Evolutionary conservation across 2,797 vertebrate species (phyloP), one percentile per base, ranked within the genome.

Genomic region (Paratrypauchen microcephalus): DNA sequence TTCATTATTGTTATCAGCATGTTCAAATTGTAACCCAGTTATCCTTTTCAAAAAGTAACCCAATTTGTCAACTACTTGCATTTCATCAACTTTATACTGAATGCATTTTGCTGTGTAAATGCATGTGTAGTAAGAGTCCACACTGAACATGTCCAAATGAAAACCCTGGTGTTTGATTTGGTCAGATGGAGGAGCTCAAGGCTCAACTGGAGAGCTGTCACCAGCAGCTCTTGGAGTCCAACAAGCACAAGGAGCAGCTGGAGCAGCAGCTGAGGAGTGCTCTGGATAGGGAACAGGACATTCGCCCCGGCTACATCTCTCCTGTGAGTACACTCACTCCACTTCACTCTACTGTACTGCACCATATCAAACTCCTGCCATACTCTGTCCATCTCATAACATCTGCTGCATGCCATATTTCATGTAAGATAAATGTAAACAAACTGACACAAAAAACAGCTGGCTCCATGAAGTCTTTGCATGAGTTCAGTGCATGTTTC

Each of bases 121-220:
- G 45, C 15, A 50, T 2, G 8, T 36, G 32, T 36, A 36, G 32
- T 50, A 6, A 50, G 4, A 16, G 15, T 19, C 24, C 19, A 52
- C 6, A 52, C 6, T 21, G 50, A 52, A 52, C 50, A 52, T 52
- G n/a, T 21, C 6, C n/a, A 55, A 55, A 24, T 55, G 4, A 55
- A 23, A 55, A 9, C 8, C 4, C 3, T 55, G 52, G 3, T 60
- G 11, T 28, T 23, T 39, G 60, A 11, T 23, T 5, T 21, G 30
- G 50, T 76, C 86, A 95, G 94, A 92, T 95, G 30, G 94, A 95
- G 77, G 93, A 94, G 69, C 91, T 95, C 75, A 94, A 94, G 84
- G 52, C 71, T 0, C 93, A 95, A 82, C 68, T 95, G 79, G 91
- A 93, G 73, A 90, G 76, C 71, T 95, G 94, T 74, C 93, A 94